Base-by-base conservation (phyloP, 2,797 vertebrate species). In the Arctocebus calabarensis region DNA sequence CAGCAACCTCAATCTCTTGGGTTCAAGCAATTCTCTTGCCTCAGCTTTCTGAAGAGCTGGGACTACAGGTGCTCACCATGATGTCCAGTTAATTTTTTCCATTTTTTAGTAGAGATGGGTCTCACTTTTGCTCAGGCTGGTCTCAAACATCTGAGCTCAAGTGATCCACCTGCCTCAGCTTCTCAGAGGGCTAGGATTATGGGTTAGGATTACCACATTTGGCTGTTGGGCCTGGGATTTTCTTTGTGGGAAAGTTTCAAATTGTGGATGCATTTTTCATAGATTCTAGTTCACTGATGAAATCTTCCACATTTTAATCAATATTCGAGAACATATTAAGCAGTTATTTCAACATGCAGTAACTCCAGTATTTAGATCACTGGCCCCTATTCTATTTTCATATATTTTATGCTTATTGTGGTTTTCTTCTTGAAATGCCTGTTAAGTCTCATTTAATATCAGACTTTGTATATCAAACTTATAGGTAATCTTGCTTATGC, bases 351-450 rank as follows among this genome's bases (percentile, higher is more conserved):
- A 73, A 43, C 61, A 52, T 70, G 45, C 43, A 93, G 34, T n/a
- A 74, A 77, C 11, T 78, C 1, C 17, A 59, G 4, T 74, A 59
- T 84, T 71, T 45, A 11, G n/a, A 83, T 73, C 5, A 2, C 73
- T 78, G 22, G 20, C 84, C 94, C 75, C 20, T 88, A 14, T 29
- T 81, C 17, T 59, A 64, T 77, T 82, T 95, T 81, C 48, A 88
- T 5, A 32, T 66, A 2, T 74, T 59, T 68, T 68, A 64, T 88
- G 19, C 11, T 84, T 73, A 66, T 84, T 73, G 52, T 5, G 9
- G 78, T 25, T 37, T 89, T 64, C 12, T 48, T 81, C 32, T 93
- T 81, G 45, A 66, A 16, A 29, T 74, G 12, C 48, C 48, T 85
- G 55, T 9, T 62, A 37, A 89, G 4, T 84, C 89, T 84, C 11